These are phyloP conservation scores for Ahaetulla prasina DNA, from an alignment of 2,113 vertebrate species.

Conservation along the genomic window DNA sequence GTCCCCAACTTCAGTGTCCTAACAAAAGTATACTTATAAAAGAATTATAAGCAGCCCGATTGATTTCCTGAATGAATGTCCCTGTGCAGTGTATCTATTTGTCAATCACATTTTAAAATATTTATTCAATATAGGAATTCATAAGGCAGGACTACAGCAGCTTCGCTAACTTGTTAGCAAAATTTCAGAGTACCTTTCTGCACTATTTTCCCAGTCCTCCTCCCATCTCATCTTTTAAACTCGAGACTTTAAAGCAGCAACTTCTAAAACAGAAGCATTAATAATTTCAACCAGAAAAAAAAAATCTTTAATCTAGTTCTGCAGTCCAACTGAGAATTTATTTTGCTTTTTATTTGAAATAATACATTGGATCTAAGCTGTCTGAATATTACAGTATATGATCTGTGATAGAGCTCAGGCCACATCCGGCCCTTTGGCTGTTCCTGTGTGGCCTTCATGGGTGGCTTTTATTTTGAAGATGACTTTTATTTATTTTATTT, in stretches of 20 bases:
- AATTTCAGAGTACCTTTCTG: neutral
- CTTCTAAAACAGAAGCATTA: neutral
- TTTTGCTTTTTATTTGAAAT: neutral
- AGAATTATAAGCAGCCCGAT: neutral
- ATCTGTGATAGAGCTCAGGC: neutral
- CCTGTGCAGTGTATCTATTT: neutral
- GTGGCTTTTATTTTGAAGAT: too few relatives aligned
- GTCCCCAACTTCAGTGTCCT: neutral
- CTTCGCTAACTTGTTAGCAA: neutral
- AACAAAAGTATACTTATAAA: neutral
- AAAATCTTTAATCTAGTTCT: neutral
- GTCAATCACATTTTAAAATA: neutral
- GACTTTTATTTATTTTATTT: too few relatives aligned
- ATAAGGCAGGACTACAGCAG: neutral
- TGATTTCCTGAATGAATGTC: neutral
- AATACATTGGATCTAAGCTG: neutral
- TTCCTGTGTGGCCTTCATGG: too few relatives aligned
- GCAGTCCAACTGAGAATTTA: neutral
- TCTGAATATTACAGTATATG: neutral
- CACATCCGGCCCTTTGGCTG: too few relatives aligned
- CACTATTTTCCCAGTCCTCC: neutral
- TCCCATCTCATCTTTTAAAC: neutral
- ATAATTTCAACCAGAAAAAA: neutral
- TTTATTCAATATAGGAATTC: neutral
- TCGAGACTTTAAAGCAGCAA: neutral